Percentiles rank a stretch among this genome's conserved stretches.
These are phyloP conservation scores for Cyprinodon diabolis DNA, from an alignment of 2,797 vertebrate species.

Conservation along the genomic window DNA sequence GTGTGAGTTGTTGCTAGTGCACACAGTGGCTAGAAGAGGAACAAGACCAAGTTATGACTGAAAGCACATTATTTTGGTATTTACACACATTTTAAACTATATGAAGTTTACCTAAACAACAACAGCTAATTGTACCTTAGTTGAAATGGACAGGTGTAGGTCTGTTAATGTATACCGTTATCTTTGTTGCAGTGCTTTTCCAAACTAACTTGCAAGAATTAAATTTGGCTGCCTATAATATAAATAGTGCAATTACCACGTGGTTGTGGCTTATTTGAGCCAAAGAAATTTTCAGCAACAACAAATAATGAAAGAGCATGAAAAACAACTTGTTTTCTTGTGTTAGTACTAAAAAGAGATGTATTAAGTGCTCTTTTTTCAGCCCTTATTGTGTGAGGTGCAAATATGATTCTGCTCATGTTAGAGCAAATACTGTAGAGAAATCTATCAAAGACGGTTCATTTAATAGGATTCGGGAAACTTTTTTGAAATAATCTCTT, in stretches of 20 bases:
- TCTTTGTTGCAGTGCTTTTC: constrained; percentile 20
- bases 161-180: constrained; percentile 7
- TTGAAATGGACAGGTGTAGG: constrained; percentile 50
- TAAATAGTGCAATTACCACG: not conserved
- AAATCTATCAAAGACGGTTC: too few relatives aligned
- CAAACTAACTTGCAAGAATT: constrained; percentile 12
- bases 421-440: too few relatives aligned
- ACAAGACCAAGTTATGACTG: constrained; percentile 33
- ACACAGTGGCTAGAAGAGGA: constrained; percentile 60
- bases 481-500: too few relatives aligned
- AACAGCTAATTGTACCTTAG: constrained; percentile 59
- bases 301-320: too few relatives aligned
- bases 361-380: too few relatives aligned
- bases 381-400: too few relatives aligned
- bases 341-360: not conserved
- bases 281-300: not conserved
- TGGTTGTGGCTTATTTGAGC: too few relatives aligned
- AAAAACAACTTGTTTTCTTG: not conserved
- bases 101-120: constrained; percentile 57
- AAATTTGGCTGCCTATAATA: not conserved
- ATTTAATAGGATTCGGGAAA: too few relatives aligned
- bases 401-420: too few relatives aligned
- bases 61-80: constrained; percentile 45
- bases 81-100: constrained; percentile 36
- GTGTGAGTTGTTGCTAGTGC: constrained; percentile 63